Base-by-base conservation (phyloP, 2,113 vertebrate species). In the Spea multiplicata region DNA sequence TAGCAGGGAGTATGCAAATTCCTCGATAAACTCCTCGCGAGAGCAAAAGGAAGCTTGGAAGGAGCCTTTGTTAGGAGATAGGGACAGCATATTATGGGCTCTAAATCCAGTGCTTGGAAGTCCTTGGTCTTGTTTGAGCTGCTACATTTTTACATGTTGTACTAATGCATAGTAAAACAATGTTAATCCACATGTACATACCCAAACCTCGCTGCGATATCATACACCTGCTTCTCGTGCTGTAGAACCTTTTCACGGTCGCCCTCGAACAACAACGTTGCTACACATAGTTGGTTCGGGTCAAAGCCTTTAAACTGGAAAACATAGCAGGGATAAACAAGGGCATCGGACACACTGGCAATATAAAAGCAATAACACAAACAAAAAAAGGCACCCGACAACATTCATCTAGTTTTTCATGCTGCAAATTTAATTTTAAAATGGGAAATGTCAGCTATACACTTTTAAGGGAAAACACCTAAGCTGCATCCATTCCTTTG, bases 201-300 rank as follows among this genome's bases (percentile, higher is more conserved):
- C 97, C 97, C 96, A 87, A 98, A 98, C 89, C 96, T 99, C 75
- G 97, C 95, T 77, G 97, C 97, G 48, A 99, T 98, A 90, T 98
- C 96, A 83, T 99, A 99, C 72, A 99, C 97, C 89, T 99, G 97
- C 83, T 99, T 99, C 89, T 99, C 97, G 59, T 99, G 97, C 87
- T 98, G 96, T 88, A 99, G 92, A 84, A 98, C 97, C 85, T 94
- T 98, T 87, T 98, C 97, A 61, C 97, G 94, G 83, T 95, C 91
- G 47, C 97, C 97, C 74, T 99, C 97, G 79, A 99, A 99, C 77
- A 99, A 91, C 81, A 99, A 93, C 0, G 97, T 99, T 80, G 96
- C 96, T 66, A 99, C 95, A 86, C 96, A 97, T 84, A 99, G 77
- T 70, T 88, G 74, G 86, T 95, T 93, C 53, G 94, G 95, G 90